Evolutionary conservation across 1,140 invertebrate genomes (phyloP), one percentile per base, ranked within the genome.

Genomic region (Drosophila chauvacae): DNA sequence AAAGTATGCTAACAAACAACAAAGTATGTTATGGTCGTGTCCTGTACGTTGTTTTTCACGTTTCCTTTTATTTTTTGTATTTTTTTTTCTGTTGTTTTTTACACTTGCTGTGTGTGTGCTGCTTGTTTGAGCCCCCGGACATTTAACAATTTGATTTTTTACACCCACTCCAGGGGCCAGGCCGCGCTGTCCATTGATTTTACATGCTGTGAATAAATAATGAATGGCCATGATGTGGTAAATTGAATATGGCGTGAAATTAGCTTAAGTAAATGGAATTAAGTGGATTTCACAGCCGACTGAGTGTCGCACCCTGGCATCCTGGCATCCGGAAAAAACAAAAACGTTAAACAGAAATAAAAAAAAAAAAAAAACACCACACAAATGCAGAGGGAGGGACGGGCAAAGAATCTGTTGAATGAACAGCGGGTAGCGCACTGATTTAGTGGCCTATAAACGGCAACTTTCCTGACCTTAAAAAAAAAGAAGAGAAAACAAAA

Each of bases 221-320:
- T 90, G 85, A 90, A 85, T 85, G 86, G 58, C 71, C 85, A 90
- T 90, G 85, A 90, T 90, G 85, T 90, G 85, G 85, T 85, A 90
- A 90, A 90, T 90, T 90, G 85, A 90, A 90, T 90, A 90, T 90
- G 85, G 85, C 85, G 85, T 90, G 78, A 90, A 90, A 90, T 90
- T 90, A 90, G 85, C 85, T 90, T 90, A 90, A 90, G 86, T 90
- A 90, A 90, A 90, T 90, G 85, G 85, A 90, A 90, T 90, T 90
- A 90, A 90, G 85, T 76, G 85, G 85, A 88, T 88, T 88, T 90
- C 65, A 88, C 84, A 81, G 84, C 42, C 73, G 72, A 68, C 60
- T 76, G 80, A 73, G 42, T 82, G 65, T 63, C 47, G 39, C 66
- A 47, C 48, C 35, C 33, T 26, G 26, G 51, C 30, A 26, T 61